Percentiles rank a stretch among this genome's conserved stretches.
Evolutionary conservation across 2,113 vertebrate genomes (phyloP).

Genomic region (Prinia subflava): DNA sequence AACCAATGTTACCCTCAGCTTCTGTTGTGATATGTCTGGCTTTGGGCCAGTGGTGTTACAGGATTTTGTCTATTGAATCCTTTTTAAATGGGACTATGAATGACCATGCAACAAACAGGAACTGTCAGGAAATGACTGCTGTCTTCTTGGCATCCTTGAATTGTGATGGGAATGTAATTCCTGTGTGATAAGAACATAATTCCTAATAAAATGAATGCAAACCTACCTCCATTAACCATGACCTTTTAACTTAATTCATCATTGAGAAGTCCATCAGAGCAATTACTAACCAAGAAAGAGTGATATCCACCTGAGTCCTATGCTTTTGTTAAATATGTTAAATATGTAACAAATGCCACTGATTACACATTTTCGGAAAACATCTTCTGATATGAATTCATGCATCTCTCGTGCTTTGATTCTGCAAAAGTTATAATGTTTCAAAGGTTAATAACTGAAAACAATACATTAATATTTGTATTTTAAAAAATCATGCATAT

Average conservation of each 20-base stretch:
- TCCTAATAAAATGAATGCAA: not conserved
- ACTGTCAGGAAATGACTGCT: not conserved
- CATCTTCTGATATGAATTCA: not conserved
- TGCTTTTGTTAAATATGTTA: not conserved
- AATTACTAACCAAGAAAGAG: not conserved
- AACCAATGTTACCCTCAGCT: not conserved
- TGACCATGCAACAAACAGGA: not conserved
- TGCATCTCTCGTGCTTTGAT: not conserved
- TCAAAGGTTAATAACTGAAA: not conserved
- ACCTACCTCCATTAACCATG: not conserved
- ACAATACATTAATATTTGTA: not conserved
- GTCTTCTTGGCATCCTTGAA: not conserved
- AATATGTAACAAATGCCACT: not conserved
- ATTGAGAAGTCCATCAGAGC: not conserved
- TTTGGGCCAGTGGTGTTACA: not conserved
- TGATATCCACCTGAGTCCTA: not conserved
- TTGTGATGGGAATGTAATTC: not conserved
- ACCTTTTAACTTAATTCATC: not conserved
- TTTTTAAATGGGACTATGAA: not conserved
- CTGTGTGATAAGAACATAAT: not conserved
- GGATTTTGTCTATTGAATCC: not conserved
- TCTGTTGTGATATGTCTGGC: not conserved
- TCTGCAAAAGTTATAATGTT: not conserved
- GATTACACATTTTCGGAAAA: not conserved
- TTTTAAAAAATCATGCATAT: not conserved